Evolutionary conservation across 2,797 vertebrate genomes (phyloP), one percentile per base, ranked within the genome.

Genomic region (Silurus aristotelis): DNA sequence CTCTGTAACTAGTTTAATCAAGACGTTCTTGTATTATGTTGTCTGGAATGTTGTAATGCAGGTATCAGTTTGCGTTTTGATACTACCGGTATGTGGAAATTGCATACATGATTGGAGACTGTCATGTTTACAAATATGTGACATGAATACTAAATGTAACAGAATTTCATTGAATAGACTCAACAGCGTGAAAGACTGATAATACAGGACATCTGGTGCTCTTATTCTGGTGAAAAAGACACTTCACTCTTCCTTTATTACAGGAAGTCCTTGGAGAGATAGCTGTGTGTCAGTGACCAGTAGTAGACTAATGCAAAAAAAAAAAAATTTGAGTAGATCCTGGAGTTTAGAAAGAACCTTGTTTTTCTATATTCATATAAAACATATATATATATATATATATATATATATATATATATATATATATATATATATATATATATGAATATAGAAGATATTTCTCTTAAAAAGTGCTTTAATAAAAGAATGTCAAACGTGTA

Each of bases 211-310:
- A 71, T 55, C 48, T 70, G 66, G 48, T 82, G 64, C 27, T 70
- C 48, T n/a, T 68, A 9, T 9, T 56, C 64, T 67, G 63, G 48
- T 55, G 22, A 80, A 64, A 52, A 80, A 66, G n/a, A 52, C 14
- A 27, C 61, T 25, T 68, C 52, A 82, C 67, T 72, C 55, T 83
- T 56, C 9, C 46, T 76, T 66, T 76, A 76, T 55, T 76, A 83
- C 60, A 76, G 61, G 60, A 83, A 48, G 68, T 71, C 55, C 68
- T 43, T 72, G 67, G 63, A 63, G 60, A 55, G 64, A 68, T 67
- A 82, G 27, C n/a, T n/a, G 7, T 46, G 48, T 82, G 67, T 46
- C 67, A 72, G 7, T 60, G 81, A 83, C 56, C 25, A 67, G 17
- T 63, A 67, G 31, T 46, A 63, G 77, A 79, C 60, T 55, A 55